Conservation (phyloP, 1,140 invertebrate species). For the Dufourea novaeangliae region DNA sequence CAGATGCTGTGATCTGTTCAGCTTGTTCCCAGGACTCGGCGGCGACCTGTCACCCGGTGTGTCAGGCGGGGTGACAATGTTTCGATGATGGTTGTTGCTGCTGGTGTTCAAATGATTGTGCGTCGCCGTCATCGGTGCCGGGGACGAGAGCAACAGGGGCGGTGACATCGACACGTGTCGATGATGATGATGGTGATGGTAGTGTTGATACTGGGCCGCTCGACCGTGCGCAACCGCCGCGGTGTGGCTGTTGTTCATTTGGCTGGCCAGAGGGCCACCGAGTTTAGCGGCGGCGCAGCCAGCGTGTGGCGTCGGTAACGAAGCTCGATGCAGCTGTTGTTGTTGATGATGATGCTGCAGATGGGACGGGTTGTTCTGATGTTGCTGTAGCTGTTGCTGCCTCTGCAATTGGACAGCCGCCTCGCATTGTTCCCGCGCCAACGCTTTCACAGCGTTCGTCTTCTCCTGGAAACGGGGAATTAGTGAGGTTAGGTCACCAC, state of each 20-base stretch:
- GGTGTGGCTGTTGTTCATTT: conserved; percentile 39
- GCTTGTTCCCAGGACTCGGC: conserved; percentile 74
- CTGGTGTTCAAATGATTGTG: conserved; percentile 73
- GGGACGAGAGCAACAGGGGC: conserved; percentile 75
- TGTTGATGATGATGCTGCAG: conserved; percentile 52
- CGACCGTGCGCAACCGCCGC: conserved; percentile 23
- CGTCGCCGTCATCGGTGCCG: conserved; percentile 80
- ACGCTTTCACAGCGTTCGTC: conserved; percentile 82
- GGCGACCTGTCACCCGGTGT: conserved; percentile 78
- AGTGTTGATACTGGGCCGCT: conserved; percentile 51
- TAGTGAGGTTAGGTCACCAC: not conserved
- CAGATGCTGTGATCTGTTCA: conserved; percentile 74
- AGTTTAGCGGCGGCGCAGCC: conserved; percentile 46
- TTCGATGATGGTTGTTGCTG: conserved; percentile 66
- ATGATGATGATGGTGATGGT: conserved; percentile 71
- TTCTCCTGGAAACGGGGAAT: conserved; percentile 79
- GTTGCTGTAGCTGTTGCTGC: conserved; percentile 71
- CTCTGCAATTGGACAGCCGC: conserved; percentile 75
- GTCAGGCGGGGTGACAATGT: conserved; percentile 70
- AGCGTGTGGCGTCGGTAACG: conserved; percentile 33
- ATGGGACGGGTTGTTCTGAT: conserved; percentile 57
- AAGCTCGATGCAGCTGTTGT: conserved; percentile 46
- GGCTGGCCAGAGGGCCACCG: conserved; percentile 20
- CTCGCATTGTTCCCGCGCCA: conserved; percentile 80
- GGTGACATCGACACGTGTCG: conserved; percentile 75